Evolutionary conservation across 1,140 invertebrate genomes (phyloP).

Genomic region (Carcinoscorpius rotundicauda): DNA sequence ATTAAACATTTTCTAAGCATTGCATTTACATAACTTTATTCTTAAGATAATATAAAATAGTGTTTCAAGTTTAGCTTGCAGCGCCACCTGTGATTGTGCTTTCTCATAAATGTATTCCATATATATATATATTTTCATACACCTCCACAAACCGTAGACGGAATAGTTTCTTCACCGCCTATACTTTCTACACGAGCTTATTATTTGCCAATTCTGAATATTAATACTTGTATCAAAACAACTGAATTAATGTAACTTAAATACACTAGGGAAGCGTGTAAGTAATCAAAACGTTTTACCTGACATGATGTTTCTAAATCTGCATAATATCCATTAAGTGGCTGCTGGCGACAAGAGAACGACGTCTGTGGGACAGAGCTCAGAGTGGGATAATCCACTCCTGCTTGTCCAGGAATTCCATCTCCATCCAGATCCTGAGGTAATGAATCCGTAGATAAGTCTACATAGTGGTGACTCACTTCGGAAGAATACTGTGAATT

Average conservation of each 20-base stretch:
- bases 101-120: not conserved
- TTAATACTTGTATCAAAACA: no score
- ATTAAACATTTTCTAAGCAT: no score
- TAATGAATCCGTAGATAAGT: no score
- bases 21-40: no score
- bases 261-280: no score
- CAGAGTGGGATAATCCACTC: constrained; percentile 19
- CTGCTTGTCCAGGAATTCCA: constrained; percentile 11
- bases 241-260: not conserved
- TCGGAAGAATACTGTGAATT: no score
- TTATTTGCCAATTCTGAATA: no score
- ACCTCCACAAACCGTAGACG: not conserved
- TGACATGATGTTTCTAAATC: constrained; percentile 26
- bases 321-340: constrained; percentile 28
- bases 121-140: not conserved
- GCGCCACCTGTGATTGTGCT: no score
- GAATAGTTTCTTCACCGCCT: not conserved
- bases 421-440: no score
- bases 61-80: no score
- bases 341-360: constrained; percentile 28
- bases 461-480: no score
- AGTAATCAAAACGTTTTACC: constrained; percentile 1
- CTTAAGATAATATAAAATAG: no score
- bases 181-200: not conserved
- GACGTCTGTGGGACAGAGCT: constrained; percentile 25